These are phyloP conservation scores for Sorex fumeus DNA, from an alignment of 2,113 vertebrate species.

Conservation along the genomic window DNA sequence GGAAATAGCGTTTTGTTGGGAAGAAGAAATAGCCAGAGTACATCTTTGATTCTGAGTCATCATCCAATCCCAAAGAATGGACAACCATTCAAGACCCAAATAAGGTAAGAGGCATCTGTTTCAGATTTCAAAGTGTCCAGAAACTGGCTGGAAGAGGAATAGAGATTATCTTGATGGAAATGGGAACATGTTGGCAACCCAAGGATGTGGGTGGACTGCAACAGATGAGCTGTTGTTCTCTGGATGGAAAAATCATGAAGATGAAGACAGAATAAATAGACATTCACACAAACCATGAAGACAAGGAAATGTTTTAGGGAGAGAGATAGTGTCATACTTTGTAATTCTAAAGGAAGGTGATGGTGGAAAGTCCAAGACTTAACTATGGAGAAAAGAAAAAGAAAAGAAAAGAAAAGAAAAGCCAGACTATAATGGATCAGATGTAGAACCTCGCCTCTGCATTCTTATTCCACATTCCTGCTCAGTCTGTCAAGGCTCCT, in stretches of 20 bases:
- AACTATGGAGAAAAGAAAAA: neutral
- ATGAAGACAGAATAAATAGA: neutral
- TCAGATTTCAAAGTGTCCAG: constrained; percentile 78
- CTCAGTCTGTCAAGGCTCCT: neutral
- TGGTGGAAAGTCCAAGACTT: neutral
- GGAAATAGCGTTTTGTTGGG: neutral
- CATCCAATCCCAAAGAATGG: constrained; percentile 44
- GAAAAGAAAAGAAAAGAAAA: rapidly evolving
- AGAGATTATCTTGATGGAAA: constrained; percentile 76
- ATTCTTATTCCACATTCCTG: neutral
- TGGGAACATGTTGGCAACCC: constrained; percentile 30
- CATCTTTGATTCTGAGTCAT: constrained; percentile 56
- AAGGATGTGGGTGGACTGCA: constrained; percentile 47
- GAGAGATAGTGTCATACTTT: neutral
- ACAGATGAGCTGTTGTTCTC: constrained; percentile 23
- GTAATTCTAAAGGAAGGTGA: neutral
- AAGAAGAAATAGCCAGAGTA: constrained; percentile 57
- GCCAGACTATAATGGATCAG: neutral
- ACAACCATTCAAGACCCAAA: constrained; percentile 62
- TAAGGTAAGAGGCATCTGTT: constrained; percentile 72
- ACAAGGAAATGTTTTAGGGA: neutral
- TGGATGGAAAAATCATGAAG: neutral
- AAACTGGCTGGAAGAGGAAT: constrained; percentile 79
- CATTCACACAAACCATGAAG: neutral
- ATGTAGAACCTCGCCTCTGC: neutral